Conservation (phyloP, 2,888 invertebrate species). For the Limnephilus rhombicus region DNA sequence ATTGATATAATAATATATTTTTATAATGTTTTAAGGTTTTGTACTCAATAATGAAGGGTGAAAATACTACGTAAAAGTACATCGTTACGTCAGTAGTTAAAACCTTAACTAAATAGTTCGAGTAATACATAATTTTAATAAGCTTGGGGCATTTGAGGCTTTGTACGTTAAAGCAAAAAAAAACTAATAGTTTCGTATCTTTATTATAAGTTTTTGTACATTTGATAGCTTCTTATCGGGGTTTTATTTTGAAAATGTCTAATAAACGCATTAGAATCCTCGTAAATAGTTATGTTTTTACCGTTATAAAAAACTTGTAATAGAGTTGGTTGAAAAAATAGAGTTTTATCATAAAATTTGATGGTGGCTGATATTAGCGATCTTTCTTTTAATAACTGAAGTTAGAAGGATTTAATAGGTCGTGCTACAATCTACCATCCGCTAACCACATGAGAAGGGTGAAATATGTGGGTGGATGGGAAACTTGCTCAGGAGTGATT, state of each 20-base stretch:
- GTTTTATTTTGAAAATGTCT: background rate
- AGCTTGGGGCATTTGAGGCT: too few species aligned
- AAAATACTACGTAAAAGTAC: background rate
- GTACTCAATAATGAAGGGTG: background rate
- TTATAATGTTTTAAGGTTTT: background rate
- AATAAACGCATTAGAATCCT: background rate
- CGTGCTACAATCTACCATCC: background rate
- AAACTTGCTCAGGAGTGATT: background rate
- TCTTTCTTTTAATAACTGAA: background rate
- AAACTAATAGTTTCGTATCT: background rate
- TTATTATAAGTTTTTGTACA: background rate
- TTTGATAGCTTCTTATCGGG: background rate
- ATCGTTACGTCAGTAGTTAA: background rate
- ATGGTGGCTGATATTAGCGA: background rate
- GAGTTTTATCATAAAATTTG: background rate
- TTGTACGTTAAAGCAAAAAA: background rate
- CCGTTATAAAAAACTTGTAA: background rate
- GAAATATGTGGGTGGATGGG: background rate
- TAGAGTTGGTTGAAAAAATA: background rate
- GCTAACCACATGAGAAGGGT: background rate
- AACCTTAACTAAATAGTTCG: background rate
- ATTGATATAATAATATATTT: background rate
- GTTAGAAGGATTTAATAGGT: background rate
- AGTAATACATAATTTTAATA: background rate
- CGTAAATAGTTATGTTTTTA: background rate